Conservation (phyloP, 2,113 vertebrate species). For the Mustelus asterias region DNA sequence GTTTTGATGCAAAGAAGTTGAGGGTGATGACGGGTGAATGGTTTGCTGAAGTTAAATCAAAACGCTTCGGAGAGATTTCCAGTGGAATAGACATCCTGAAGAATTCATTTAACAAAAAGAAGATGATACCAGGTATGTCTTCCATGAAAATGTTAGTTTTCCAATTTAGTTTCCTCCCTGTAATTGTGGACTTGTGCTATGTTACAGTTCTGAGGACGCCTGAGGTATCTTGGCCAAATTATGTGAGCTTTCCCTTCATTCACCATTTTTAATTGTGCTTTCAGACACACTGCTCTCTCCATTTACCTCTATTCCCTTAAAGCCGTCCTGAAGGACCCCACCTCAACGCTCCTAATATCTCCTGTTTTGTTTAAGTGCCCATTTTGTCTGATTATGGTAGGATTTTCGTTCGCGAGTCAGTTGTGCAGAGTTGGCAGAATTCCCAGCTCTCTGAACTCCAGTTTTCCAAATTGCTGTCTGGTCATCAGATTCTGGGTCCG, state of each 20-base stretch:
- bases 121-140: slow-evolving; percentile 43
- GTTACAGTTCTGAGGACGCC: too few relatives aligned
- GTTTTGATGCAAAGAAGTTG: slow-evolving; percentile 41
- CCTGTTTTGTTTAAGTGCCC: background rate
- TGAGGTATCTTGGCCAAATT: background rate
- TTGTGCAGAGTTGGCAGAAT: too few relatives aligned
- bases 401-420: too few relatives aligned
- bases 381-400: background rate
- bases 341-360: background rate
- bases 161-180: background rate
- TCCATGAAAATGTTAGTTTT: background rate
- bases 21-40: slow-evolving; percentile 47
- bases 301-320: background rate
- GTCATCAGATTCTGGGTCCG: too few relatives aligned
- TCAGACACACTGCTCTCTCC: background rate
- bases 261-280: background rate
- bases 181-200: background rate
- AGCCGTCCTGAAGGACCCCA: background rate
- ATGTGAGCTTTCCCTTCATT: background rate
- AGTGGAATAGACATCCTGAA: slow-evolving; percentile 42
- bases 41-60: slow-evolving; percentile 46
- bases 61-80: slow-evolving; percentile 42
- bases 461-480: too few relatives aligned
- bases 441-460: too few relatives aligned
- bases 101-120: slow-evolving; percentile 47